Conservation (phyloP, 2,888 invertebrate genomes). For the Euzetes globulus region DNA sequence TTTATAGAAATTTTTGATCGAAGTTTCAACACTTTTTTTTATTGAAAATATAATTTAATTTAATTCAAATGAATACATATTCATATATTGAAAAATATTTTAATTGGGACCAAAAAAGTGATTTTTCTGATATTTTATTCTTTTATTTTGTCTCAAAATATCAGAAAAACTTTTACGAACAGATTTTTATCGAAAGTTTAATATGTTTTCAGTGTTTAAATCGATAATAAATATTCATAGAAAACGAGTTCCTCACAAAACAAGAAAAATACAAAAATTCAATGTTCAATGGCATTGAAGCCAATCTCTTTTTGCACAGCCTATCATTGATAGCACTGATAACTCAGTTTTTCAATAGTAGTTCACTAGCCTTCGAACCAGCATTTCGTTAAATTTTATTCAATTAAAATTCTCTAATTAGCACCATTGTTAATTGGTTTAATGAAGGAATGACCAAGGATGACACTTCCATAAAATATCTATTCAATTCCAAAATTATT, state of each 20-base stretch:
- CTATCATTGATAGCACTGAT: neutral
- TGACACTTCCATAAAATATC: too few relatives aligned
- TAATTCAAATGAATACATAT: neutral
- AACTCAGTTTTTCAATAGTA: neutral
- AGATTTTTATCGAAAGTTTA: neutral
- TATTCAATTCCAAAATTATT: too few relatives aligned
- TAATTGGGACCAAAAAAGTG: neutral
- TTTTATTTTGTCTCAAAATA: neutral
- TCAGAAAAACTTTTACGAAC: neutral
- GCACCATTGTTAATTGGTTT: too few relatives aligned
- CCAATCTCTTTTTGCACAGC: neutral
- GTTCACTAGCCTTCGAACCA: slow-evolving; percentile 21
- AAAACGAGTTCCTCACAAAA: neutral
- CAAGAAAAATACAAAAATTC: neutral
- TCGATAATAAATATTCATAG: neutral
- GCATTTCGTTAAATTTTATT: too few relatives aligned
- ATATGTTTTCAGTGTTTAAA: neutral
- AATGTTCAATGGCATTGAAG: slow-evolving; percentile 6
- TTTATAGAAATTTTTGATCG: too few relatives aligned
- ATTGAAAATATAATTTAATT: neutral
- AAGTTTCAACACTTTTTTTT: too few relatives aligned
- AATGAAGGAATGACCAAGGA: too few relatives aligned
- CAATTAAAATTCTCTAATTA: too few relatives aligned
- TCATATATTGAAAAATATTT: neutral
- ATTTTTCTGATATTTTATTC: neutral